Evolutionary conservation across 2,797 vertebrate species (phyloP).

Genomic region (Acrocephalus scirpaceus): DNA sequence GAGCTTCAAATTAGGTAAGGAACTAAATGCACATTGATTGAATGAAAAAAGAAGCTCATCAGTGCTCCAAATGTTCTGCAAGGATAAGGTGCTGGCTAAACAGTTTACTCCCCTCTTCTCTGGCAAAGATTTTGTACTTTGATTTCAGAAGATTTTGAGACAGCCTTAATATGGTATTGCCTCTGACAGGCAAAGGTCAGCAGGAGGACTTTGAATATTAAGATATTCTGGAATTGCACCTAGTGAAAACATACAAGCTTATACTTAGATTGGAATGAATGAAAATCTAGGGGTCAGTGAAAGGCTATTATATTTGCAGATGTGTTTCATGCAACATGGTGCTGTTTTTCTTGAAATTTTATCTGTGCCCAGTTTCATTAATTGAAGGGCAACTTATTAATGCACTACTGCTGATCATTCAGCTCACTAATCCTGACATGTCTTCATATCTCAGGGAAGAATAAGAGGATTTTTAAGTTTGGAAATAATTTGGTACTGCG

Average conservation of each 20-base stretch:
- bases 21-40: background rate
- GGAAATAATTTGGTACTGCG: background rate
- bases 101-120: background rate
- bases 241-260: background rate
- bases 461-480: slow-evolving; percentile 20
- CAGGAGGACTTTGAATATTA: fast-evolving
- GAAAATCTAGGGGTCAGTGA: background rate
- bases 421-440: background rate
- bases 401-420: background rate
- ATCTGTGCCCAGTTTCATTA: background rate
- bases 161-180: background rate
- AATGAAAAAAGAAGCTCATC: background rate
- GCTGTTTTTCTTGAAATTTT: background rate
- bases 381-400: background rate
- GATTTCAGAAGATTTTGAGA: background rate
- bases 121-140: background rate
- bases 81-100: background rate
- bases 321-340: background rate
- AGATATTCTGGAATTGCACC: background rate
- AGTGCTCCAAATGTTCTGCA: background rate
- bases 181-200: background rate
- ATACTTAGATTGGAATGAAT: background rate
- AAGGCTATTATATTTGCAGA: background rate
- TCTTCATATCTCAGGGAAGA: background rate
- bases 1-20: background rate